A percentile compares a stretch with the other conserved stretches of the same genome.
These are phyloP conservation scores for Hermodice carunculata DNA, from an alignment of 2,888 invertebrate genomes.

Conservation along the genomic window DNA sequence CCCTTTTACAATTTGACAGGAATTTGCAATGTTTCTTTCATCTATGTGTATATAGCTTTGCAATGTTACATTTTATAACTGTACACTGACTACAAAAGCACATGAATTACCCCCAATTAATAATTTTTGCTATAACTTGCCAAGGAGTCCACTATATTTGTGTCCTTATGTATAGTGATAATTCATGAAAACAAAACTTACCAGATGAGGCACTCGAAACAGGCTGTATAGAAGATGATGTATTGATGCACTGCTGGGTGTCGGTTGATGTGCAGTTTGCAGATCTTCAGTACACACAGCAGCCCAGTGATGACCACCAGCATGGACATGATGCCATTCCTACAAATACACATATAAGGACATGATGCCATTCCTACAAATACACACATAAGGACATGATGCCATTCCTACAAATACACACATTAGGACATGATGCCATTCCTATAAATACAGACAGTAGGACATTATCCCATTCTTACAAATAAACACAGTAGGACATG, in stretches of 20 bases:
- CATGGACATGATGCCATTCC: slow-evolving; percentile 70
- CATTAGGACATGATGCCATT: background rate
- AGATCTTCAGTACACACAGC: slow-evolving; percentile 69
- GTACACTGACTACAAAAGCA: too few relatives aligned
- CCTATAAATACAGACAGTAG: background rate
- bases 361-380: background rate
- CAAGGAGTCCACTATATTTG: too few relatives aligned
- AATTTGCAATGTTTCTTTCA: too few relatives aligned
- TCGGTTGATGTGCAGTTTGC: slow-evolving; percentile 70
- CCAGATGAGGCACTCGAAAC: slow-evolving; percentile 71
- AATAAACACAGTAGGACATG: background rate
- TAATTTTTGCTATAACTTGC: too few relatives aligned
- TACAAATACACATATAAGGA: slow-evolving; percentile 36
- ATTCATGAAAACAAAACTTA: slow-evolving; percentile 63
- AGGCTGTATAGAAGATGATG: slow-evolving; percentile 72
- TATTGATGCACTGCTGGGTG: slow-evolving; percentile 73
- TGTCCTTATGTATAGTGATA: too few relatives aligned
- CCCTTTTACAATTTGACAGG: too few relatives aligned
- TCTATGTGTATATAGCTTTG: too few relatives aligned
- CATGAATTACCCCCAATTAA: too few relatives aligned
- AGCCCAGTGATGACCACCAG: slow-evolving; percentile 69
- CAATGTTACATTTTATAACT: too few relatives aligned
- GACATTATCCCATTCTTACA: background rate
- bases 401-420: background rate
- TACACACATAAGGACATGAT: background rate